Conservation (phyloP, 2,113 vertebrate species). For the Deroptyus accipitrinus region DNA sequence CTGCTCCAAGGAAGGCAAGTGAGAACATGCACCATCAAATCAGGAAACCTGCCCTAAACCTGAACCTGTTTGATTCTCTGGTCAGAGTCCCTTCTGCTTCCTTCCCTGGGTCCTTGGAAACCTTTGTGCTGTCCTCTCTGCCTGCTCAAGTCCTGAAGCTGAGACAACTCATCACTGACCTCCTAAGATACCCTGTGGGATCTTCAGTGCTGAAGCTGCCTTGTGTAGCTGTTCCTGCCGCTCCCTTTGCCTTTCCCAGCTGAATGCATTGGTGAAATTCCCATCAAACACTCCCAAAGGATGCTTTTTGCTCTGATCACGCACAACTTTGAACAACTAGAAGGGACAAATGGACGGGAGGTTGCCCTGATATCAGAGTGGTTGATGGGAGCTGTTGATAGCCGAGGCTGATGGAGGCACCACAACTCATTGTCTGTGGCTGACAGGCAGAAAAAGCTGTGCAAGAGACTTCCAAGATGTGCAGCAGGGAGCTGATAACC, state of each 20-base stretch:
- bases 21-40: background rate
- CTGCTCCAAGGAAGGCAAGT: background rate
- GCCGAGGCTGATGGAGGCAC: background rate
- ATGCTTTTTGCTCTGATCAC: background rate
- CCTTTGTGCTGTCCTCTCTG: background rate
- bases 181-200: background rate
- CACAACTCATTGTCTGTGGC: background rate
- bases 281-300: fast-evolving
- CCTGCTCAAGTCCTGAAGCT: background rate
- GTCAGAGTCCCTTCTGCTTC: background rate
- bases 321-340: fast-evolving
- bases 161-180: background rate
- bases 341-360: background rate
- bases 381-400: background rate
- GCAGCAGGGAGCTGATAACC: background rate
- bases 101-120: background rate
- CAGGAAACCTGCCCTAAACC: background rate
- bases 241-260: background rate
- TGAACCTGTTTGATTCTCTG: background rate
- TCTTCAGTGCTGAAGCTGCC: fast-evolving
- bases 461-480: background rate
- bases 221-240: background rate
- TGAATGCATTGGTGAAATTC: fast-evolving
- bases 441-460: background rate
- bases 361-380: background rate